Base-by-base conservation (phyloP, 2,888 invertebrate genomes). In the Lapara coniferarum region DNA sequence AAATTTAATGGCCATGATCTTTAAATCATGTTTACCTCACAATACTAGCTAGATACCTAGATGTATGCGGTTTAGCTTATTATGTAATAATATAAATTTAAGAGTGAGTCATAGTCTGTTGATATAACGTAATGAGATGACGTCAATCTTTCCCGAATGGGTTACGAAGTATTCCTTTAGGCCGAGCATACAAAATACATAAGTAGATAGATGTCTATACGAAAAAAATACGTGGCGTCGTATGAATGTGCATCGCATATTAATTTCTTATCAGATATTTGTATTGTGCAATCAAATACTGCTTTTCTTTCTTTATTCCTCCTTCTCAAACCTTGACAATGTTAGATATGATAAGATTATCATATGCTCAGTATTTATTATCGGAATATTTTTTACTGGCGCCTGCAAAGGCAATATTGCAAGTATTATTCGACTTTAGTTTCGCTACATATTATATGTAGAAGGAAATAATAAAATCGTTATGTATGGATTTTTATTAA, bases 281-380 rank as follows among this genome's bases (percentile, higher is more conserved):
- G 30, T 57, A 14, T 30, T 37, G 5, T 57, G 30, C 30, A 57
- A 37, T 57, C 14, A 49, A 63, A 13, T 63, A 13, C 19, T 49
- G 44, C 59, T 63, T 63, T 63, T 49, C 63, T 19, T 49, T 16
- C 19, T 56, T 56, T 56, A 16, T 67, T 56, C 44, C n/a, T 37
- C 56, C 14, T 67, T 55, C 46, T n/a, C 46, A 56, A 67, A 67
- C 55, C 53, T 56, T 55, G 67, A 63, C 46, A 55, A 19, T 56
- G 13, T 56, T 46, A 46, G 44, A 46, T 56, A 67, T 56, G 67
- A 67, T 67, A 67, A 67, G 67, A 67, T 67, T 55, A 67, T 56
- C 13, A 46, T 44, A 56, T 12, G 55, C 12, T 56, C 56, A 67
- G 51, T 66, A 66, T n/a, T 37, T 44, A 66, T 8, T 25, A 67